phyloP scores from a whole-genome alignment of 1,140 invertebrate genomes.

The Pseudachorutes palmiensis region DNA sequence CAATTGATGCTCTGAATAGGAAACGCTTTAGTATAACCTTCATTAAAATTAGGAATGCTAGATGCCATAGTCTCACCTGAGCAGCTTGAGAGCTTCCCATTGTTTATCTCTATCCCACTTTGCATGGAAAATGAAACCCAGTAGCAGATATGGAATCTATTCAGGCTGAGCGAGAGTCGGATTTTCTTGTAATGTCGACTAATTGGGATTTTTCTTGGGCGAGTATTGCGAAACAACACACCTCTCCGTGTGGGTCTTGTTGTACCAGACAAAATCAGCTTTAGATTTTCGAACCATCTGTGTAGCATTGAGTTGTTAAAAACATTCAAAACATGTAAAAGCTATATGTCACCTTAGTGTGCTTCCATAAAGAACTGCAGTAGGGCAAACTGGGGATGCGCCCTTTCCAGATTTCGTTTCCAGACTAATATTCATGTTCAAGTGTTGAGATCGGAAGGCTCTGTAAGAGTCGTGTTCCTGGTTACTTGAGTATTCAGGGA shows the following conservation, averaged over 20 bases:
- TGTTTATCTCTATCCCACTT: slow-evolving; percentile 83
- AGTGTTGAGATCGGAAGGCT: slow-evolving; percentile 87
- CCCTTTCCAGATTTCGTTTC: slow-evolving; percentile 56
- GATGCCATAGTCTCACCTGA: slow-evolving; percentile 47
- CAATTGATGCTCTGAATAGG: slow-evolving; percentile 59
- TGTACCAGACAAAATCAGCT: slow-evolving; percentile 89
- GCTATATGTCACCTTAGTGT: slow-evolving; percentile 54
- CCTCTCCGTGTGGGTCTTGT: slow-evolving; percentile 88
- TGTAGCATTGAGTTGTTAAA: no score
- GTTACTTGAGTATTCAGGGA: slow-evolving; percentile 94
- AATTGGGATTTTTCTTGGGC: slow-evolving; percentile 77
- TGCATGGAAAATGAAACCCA: slow-evolving; percentile 98
- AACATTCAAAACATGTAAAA: neutral
- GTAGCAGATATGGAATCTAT: slow-evolving; percentile 88
- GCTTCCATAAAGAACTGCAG: slow-evolving; percentile 79
- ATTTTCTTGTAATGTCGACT: slow-evolving; percentile 87
- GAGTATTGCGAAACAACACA: slow-evolving; percentile 70
- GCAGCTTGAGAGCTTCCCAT: slow-evolving; percentile 71
- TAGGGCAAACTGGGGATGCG: slow-evolving; percentile 48
- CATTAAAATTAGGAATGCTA: slow-evolving; percentile 29
- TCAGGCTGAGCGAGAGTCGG: slow-evolving; percentile 72
- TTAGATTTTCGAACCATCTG: slow-evolving; percentile 92
- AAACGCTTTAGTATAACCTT: no score
- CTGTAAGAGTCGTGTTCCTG: slow-evolving; percentile 80
- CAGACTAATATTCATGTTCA: slow-evolving; percentile 78